Base-by-base conservation (phyloP, 1,140 invertebrate genomes). In the Drosophila tropicalis region DNA sequence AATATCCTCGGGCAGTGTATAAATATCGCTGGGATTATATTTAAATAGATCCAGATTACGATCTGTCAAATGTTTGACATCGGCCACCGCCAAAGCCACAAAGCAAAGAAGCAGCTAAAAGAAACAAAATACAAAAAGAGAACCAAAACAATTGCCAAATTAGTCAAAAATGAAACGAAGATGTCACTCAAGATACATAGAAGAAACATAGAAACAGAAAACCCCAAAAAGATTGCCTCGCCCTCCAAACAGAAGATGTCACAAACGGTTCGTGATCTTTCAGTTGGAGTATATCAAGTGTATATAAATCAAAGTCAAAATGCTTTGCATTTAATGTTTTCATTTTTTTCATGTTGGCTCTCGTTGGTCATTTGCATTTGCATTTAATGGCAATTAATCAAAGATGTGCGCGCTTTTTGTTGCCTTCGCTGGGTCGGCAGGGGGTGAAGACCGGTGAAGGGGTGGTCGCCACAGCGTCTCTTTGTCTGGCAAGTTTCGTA, bases 41-140 rank as follows among this genome's bases (percentile, higher is more conserved):
- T 92, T 91, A 71, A 92, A 92, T n/a, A 92, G 68, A 51, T 92
- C 86, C 62, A 89, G 40, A 65, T 92, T 91, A 56, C 86, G 86
- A 63, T 91, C 86, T 62, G 81, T 85, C 67, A 90, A 58, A 55
- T 90, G 90, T 61, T 91, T 91, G 15, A 87, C 83, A 72, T 90
- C 90, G 68, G 90, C 90, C 15, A 73, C 47, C 9, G 76, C 70
- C 72, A 85, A 67, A 65, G 78, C 72, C 61, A 81, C 83, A 61
- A 87, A 76, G 65, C 79, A 84, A 56, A 91, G 65, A 67, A 91
- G 40, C 66, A 91, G 70, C 79, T 91, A 51, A 51, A 51, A 19
- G 57, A 67, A 69, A 39, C n/a, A 29, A 56, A 32, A 32, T 4
- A 47, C 15, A 67, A 6, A 22, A 69, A 19, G 1, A 17, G 22